These are phyloP conservation scores for Bagarius yarrelli DNA, from an alignment of 2,113 vertebrate species.

Conservation along the genomic window DNA sequence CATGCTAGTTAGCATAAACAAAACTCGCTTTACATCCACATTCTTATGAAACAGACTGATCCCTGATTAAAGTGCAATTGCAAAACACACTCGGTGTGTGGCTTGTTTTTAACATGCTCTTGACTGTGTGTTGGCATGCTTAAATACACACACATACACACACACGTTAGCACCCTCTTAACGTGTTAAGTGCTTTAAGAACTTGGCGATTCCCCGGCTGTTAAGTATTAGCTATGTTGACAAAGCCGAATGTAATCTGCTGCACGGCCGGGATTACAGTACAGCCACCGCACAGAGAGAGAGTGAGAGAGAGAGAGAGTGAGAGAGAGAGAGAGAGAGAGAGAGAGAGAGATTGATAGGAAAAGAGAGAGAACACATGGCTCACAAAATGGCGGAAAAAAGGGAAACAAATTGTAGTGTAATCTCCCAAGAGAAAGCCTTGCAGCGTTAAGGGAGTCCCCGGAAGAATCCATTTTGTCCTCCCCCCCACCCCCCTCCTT, in stretches of 20 bases:
- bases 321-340: constrained; percentile 14
- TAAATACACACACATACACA: constrained; percentile 24
- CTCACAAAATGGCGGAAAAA: constrained; percentile 66
- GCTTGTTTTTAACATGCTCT: neutral
- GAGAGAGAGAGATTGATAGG: neutral
- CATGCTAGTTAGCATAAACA: neutral
- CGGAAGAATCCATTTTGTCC: constrained; percentile 60
- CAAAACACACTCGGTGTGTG: neutral
- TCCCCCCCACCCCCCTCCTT: constrained; percentile 49
- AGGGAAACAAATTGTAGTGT: constrained; percentile 71
- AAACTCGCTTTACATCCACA: neutral
- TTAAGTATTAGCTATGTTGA: constrained; percentile 63
- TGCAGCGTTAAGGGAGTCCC: constrained; percentile 57
- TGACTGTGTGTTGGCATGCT: constrained; percentile 18
- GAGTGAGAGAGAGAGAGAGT: neutral
- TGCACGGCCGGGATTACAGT: constrained; percentile 69
- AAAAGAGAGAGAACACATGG: constrained; percentile 36
- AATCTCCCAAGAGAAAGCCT: constrained; percentile 68
- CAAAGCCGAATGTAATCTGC: constrained; percentile 72
- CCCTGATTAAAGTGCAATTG: neutral
- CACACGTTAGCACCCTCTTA: constrained; percentile 41
- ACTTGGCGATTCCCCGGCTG: constrained; percentile 57
- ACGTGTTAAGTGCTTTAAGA: constrained; percentile 64
- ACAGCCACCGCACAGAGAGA: constrained; percentile 32
- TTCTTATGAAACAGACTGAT: neutral